Evolutionary conservation across 2,113 vertebrate genomes (phyloP), one percentile per base, ranked within the genome.

Genomic region (Triplophysa rosa): DNA sequence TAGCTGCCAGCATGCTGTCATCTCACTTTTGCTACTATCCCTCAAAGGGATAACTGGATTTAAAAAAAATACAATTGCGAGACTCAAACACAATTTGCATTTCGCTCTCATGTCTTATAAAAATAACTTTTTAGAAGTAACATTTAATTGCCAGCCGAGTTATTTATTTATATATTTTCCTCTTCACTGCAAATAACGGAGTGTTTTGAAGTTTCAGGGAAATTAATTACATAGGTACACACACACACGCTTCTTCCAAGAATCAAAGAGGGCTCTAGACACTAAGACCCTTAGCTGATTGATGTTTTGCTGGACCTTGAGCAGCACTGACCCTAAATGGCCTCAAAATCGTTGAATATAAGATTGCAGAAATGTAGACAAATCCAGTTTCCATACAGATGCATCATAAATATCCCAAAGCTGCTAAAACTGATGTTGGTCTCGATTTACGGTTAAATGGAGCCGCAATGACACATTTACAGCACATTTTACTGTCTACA

Each of bases 11-110:
- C 67, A 14, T 19, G 26, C 61, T 59, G 65, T 78, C 81, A 67
- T 66, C 67, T 67, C 72, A 62, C 80, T 78, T 42, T 67, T 61
- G 37, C 29, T 65, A 26, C 70, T 68, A 52, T 17, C 52, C 67
- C 70, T 67, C 62, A 9, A 9, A 73, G 65, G 67, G 72, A 52
- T 26, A 24, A 49, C 45, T 45, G 68, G 59, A 82, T 54, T 80
- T 52, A 85, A 62, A 21, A 80, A 23, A 78, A 63, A 71, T 42
- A 29, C 67, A 67, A 77, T 80, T 84, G 65, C 24, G 67, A 70
- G 54, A 79, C 54, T 81, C 77, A 86, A 86, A 86, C 80, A 84
- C 13, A 37, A 87, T 85, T 85, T 67, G 83, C 84, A 83, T 86
- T 87, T 88, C 77, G 77, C 69, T 82, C 86, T 85, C 83, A 67